A percentile compares a stretch with the other conserved stretches of the same genome.
Evolutionary conservation across 2,888 invertebrate species (phyloP).

Genomic region (Polia nebulosa): DNA sequence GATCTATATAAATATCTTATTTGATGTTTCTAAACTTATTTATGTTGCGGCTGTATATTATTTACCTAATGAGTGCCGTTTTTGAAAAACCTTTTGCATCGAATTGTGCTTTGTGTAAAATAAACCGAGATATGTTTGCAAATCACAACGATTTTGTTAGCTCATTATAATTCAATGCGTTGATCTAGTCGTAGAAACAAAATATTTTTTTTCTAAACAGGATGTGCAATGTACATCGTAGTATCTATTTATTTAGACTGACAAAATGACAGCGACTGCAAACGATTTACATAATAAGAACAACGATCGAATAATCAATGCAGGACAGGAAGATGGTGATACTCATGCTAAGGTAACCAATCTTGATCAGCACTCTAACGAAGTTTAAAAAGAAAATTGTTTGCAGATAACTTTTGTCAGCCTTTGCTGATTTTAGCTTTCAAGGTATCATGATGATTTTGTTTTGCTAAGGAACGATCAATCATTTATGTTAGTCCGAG

Average conservation of each 20-base stretch:
- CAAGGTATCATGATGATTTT: neutral
- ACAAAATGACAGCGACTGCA: neutral
- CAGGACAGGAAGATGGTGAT: neutral
- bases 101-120: too few species aligned
- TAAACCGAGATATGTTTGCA: neutral
- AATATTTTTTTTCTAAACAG: neutral
- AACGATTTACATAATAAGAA: neutral
- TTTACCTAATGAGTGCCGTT: too few species aligned
- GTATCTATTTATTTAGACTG: too few species aligned
- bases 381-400: too few species aligned
- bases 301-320: neutral
- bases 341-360: neutral
- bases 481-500: slow-evolving; percentile 13
- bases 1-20: neutral
- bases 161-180: neutral
- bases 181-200: neutral
- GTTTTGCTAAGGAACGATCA: neutral
- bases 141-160: neutral
- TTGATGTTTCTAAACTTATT: neutral
- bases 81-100: too few species aligned
- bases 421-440: too few species aligned
- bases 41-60: neutral
- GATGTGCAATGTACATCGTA: neutral
- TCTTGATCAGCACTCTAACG: neutral
- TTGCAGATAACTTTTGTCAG: neutral